phyloP scores from a whole-genome alignment of 2,797 vertebrate genomes.

The Cossypha niveicapilla region DNA sequence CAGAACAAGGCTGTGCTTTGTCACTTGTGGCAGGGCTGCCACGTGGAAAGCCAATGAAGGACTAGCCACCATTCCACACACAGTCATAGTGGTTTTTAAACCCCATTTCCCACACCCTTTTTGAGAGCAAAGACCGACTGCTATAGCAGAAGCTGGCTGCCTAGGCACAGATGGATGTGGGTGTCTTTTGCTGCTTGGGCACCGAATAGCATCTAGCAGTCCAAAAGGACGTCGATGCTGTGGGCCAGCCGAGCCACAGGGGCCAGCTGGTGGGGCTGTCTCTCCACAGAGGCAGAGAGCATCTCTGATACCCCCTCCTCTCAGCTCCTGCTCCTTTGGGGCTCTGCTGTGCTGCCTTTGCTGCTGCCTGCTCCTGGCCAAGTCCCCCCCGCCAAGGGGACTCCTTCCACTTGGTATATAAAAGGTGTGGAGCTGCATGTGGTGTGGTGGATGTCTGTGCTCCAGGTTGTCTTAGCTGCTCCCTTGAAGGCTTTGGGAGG shows the following conservation, averaged over 20 bases:
- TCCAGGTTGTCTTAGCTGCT: neutral
- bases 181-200: neutral
- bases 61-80: neutral
- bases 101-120: neutral
- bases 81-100: neutral
- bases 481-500: neutral
- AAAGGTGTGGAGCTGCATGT: neutral
- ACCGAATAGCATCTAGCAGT: neutral
- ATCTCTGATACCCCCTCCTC: rapidly evolving
- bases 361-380: neutral
- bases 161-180: neutral
- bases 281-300: neutral
- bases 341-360: rapidly evolving
- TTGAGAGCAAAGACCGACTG: neutral
- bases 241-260: rapidly evolving
- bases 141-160: neutral
- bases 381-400: no score
- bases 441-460: neutral
- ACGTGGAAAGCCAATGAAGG: rapidly evolving
- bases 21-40: neutral
- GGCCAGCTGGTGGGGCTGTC: neutral
- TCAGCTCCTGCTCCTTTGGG: neutral
- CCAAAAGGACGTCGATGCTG: rapidly evolving
- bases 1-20: neutral
- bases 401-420: neutral